Base-by-base conservation (phyloP, 2,113 vertebrate species). In the Corythornis vintsioides region DNA sequence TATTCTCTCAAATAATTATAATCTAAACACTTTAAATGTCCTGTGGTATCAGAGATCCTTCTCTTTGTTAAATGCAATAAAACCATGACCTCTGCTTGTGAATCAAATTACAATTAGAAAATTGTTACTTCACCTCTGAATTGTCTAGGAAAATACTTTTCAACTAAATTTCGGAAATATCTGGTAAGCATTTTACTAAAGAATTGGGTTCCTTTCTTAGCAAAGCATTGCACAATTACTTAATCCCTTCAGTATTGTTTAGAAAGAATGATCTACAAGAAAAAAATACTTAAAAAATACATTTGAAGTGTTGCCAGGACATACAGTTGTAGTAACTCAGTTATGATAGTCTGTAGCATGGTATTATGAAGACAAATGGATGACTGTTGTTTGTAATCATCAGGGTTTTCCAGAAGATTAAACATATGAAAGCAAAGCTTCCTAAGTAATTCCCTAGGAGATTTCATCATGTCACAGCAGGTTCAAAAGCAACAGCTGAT, bases 181-280 rank as follows among this genome's bases (percentile, higher is more conserved):
- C 61, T 87, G 61, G 61, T 55, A 86, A 93, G 65, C 29, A 47
- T 89, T 91, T 77, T 76, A 31, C 38, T 33, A 64, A 73, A 79
- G 65, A 84, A 31, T 11, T 74, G 61, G n/a, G 67, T 89, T 87
- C 95, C 95, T 92, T 86, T 89, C 77, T 91, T 94, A 98, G 98
- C 97, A 94, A 94, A 96, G 95, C 97, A 13, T 96, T 92, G 92
- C 94, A 28, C 93, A 96, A 97, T 97, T 95, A 95, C 72, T 92
- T 86, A 93, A 92, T 95, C 96, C 96, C 96, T 97, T 98, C 96
- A 96, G 83, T 89, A 75, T 18, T 95, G 96, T 95, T 97, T 96
- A 88, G 90, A 96, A 96, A 93, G 82, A 97, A 94, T 90, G 74
- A 82, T 88, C 89, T 90, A 83, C 81, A 88, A 91, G 75, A 21